phyloP scores from a whole-genome alignment of 2,113 vertebrate genomes.

The Myanophis thanlyinensis region DNA sequence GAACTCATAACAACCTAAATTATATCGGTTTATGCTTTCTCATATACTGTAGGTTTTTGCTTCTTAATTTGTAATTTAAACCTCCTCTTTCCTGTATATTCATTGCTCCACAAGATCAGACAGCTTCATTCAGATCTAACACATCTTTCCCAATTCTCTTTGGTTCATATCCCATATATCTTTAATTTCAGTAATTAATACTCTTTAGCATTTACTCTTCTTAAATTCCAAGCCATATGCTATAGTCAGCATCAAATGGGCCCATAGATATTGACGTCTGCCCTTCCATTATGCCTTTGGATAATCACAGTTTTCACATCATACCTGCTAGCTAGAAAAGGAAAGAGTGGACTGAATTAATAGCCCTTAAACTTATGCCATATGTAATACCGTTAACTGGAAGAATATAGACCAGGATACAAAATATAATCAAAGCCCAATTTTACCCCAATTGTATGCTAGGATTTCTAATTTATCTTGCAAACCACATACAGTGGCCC shows the following conservation, averaged over 20 bases:
- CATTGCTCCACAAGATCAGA: not conserved
- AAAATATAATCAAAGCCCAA: not conserved
- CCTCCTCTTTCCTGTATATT: not conserved
- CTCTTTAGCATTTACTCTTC: not conserved
- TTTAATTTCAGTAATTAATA: not conserved
- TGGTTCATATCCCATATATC: not conserved
- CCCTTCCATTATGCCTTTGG: not conserved
- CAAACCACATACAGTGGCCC: not conserved
- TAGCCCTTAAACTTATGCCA: not conserved
- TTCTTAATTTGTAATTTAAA: not conserved
- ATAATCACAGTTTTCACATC: not conserved
- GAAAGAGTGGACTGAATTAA: not conserved
- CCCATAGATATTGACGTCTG: not conserved
- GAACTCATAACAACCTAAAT: not conserved
- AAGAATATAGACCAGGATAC: not conserved
- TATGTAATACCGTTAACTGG: not conserved
- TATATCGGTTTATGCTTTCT: not conserved
- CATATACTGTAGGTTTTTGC: not conserved
- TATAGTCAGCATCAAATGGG: not conserved
- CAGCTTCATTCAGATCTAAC: not conserved
- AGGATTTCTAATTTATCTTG: not conserved
- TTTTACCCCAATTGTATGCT: not conserved
- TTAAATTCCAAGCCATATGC: not conserved
- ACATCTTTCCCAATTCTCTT: not conserved
- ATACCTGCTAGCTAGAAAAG: not conserved